phyloP scores from a whole-genome alignment of 2,888 invertebrate genomes.

The Melitaea athalia region DNA sequence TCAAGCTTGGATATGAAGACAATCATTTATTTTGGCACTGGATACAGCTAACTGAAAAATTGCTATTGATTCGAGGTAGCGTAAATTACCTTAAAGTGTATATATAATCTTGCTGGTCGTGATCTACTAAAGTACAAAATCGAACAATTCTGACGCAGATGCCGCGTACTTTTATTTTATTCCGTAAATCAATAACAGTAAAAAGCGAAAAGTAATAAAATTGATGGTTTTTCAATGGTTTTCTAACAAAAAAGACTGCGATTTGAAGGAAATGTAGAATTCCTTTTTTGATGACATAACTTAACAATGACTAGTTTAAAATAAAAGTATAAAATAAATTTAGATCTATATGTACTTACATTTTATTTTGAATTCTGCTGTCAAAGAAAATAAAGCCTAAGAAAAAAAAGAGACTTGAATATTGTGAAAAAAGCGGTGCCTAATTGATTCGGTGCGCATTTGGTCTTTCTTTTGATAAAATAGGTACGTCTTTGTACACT shows the following conservation, averaged over 20 bases:
- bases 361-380: no score
- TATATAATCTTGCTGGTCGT: constrained; percentile 17
- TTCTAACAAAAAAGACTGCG: not conserved
- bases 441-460: no score
- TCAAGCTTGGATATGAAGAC: constrained; percentile 1
- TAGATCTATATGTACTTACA: no score
- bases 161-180: constrained; percentile 26
- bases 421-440: no score
- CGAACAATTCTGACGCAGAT: constrained; percentile 13
- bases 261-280: not conserved
- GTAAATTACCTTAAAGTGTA: constrained; percentile 41
- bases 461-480: no score
- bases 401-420: no score
- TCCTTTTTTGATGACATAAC: not conserved
- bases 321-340: not conserved
- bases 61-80: constrained; percentile 35
- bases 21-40: constrained; percentile 23
- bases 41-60: constrained; percentile 20
- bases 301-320: not conserved
- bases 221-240: constrained; percentile 25
- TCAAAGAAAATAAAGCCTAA: no score
- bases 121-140: constrained; percentile 21
- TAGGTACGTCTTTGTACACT: no score
- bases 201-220: constrained; percentile 22
- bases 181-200: constrained; percentile 28